Percentiles rank a stretch among this genome's conserved stretches.
Conservation (phyloP, 2,113 vertebrate species). For the Phaethon lepturus region DNA sequence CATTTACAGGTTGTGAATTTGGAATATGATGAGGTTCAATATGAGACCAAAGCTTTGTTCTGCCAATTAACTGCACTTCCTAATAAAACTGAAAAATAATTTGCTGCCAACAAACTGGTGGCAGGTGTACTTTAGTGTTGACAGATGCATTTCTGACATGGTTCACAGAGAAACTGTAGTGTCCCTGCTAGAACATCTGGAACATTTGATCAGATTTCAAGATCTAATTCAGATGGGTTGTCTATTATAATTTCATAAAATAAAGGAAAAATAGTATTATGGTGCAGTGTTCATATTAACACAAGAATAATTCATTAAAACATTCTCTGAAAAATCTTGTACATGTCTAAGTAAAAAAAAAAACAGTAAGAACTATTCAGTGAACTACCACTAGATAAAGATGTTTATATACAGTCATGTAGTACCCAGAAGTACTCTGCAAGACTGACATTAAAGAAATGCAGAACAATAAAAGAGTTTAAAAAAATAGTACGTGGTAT, state of each 20-base stretch:
- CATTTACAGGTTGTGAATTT: not conserved
- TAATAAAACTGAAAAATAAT: slow-evolving; percentile 67
- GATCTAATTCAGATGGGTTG: slow-evolving; percentile 41
- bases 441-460: not conserved
- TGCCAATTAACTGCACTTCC: slow-evolving; percentile 44
- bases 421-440: not conserved
- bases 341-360: not conserved
- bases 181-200: slow-evolving; percentile 75
- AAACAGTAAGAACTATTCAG: not conserved
- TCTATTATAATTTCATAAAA: slow-evolving; percentile 30
- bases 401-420: not conserved
- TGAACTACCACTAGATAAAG: not conserved
- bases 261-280: not conserved
- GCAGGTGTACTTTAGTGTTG: slow-evolving; percentile 74
- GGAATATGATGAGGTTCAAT: not conserved
- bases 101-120: slow-evolving; percentile 63
- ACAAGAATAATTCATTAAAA: not conserved
- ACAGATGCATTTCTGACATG: slow-evolving; percentile 77
- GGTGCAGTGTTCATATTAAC: not conserved
- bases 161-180: slow-evolving; percentile 69
- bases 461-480: rapidly evolving
- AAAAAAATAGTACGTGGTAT: not conserved
- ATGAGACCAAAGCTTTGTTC: slow-evolving; percentile 29
- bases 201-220: slow-evolving; percentile 72
- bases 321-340: not conserved